These are phyloP conservation scores for Pasiphila rectangulata DNA, from an alignment of 2,888 invertebrate species.

Conservation along the genomic window DNA sequence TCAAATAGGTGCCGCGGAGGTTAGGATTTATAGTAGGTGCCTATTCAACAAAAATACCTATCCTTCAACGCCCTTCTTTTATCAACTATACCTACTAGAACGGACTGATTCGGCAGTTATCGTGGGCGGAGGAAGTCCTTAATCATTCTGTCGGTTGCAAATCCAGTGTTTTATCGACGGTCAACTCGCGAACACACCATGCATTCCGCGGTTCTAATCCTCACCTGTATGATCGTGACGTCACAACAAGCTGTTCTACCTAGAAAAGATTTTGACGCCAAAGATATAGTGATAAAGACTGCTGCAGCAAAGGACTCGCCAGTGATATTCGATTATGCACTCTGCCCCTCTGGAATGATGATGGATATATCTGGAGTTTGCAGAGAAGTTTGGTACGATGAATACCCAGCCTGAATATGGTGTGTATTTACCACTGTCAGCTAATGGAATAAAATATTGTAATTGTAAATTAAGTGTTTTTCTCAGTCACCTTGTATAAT, in stretches of 20 bases:
- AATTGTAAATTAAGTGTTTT: too few species aligned
- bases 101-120: slow-evolving; percentile 16
- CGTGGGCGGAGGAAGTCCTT: slow-evolving; percentile 48
- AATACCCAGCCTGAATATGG: slow-evolving; percentile 10
- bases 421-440: too few species aligned
- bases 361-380: slow-evolving; percentile 52
- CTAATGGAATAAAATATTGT: too few species aligned
- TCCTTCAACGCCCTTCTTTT: too few species aligned
- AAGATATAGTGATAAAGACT: slow-evolving; percentile 39
- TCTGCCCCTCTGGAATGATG: slow-evolving; percentile 50
- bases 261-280: slow-evolving; percentile 3
- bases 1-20: too few species aligned
- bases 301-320: slow-evolving; percentile 55
- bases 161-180: slow-evolving; percentile 18
- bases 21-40: too few species aligned
- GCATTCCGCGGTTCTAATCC: slow-evolving; percentile 10
- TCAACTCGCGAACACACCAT: slow-evolving; percentile 12
- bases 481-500: too few species aligned
- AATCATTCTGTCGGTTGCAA: slow-evolving; percentile 26
- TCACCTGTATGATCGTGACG: slow-evolving; percentile 8
- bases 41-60: too few species aligned
- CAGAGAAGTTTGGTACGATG: slow-evolving; percentile 63
- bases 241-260: slow-evolving; percentile 17
- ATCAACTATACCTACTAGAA: too few species aligned
- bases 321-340: slow-evolving; percentile 21